A percentile compares a stretch with the other conserved stretches of the same genome.
phyloP scores from a whole-genome alignment of 2,888 invertebrate genomes.

The Eristalinus aeneus region DNA sequence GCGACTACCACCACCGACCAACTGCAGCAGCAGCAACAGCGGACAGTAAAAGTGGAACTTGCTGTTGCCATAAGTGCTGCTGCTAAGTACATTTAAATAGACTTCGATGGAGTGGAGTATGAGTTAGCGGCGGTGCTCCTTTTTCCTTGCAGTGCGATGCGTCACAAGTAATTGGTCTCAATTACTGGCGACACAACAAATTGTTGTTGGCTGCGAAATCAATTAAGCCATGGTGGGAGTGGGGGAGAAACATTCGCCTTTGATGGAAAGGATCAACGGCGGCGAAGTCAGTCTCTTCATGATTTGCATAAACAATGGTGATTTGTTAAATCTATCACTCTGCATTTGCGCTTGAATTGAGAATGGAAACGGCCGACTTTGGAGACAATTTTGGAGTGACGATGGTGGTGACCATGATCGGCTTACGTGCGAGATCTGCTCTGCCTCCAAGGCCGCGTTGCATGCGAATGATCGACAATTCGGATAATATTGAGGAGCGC shows the following conservation, averaged over 20 bases:
- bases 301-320: conserved; percentile 25
- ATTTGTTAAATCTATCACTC: neutral
- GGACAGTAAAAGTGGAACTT: conserved; percentile 45
- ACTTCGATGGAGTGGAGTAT: neutral
- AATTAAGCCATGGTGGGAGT: conserved; percentile 37
- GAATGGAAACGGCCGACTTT: neutral
- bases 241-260: conserved; percentile 13
- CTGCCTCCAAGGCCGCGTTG: conserved; percentile 30
- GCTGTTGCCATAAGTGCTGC: conserved; percentile 38
- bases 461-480: conserved; percentile 36
- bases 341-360: neutral
- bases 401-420: conserved; percentile 24
- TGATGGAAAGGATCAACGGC: conserved; percentile 16
- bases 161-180: conserved; percentile 65
- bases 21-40: neutral
- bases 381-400: neutral
- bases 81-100: conserved; percentile 30
- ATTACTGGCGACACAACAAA: conserved; percentile 67
- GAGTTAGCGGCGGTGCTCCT: conserved; percentile 4
- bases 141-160: conserved; percentile 40
- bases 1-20: neutral
- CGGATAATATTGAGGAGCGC: conserved; percentile 45
- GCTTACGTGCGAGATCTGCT: neutral
- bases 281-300: neutral
- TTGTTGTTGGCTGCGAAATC: conserved; percentile 56